Percentiles rank a stretch among this genome's conserved stretches.
These are phyloP conservation scores for Arizona elegans DNA, from an alignment of 2,113 vertebrate species.

Conservation along the genomic window DNA sequence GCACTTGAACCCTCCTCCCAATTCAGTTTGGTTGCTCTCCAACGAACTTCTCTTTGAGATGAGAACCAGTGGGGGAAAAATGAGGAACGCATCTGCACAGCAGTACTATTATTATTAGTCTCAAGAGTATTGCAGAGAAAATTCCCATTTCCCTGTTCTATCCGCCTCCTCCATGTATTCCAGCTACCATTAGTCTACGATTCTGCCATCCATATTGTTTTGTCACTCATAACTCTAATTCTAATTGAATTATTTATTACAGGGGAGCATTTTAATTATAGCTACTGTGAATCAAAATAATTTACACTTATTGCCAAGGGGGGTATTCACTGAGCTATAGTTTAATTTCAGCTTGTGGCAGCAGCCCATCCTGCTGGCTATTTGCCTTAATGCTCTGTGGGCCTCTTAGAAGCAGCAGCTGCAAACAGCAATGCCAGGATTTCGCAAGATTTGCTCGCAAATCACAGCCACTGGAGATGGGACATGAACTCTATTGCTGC, in stretches of 20 bases:
- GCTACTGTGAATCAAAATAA: slow-evolving; percentile 29
- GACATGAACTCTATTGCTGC: neutral
- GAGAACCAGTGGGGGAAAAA: neutral
- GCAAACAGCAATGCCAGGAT: neutral
- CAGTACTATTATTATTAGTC: neutral
- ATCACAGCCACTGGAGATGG: neutral
- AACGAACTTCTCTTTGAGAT: neutral
- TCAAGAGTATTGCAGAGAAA: neutral
- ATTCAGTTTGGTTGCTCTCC: neutral
- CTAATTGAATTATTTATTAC: slow-evolving; percentile 38
- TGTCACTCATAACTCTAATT: slow-evolving; percentile 18
- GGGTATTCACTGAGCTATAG: slow-evolving; percentile 10
- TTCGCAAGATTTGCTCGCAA: neutral
- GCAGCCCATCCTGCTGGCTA: slow-evolving; percentile 19
- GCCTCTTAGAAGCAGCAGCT: slow-evolving; percentile 13
- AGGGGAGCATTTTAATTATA: slow-evolving; percentile 24
- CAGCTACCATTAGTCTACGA: neutral
- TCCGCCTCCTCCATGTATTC: neutral
- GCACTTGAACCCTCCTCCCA: neutral
- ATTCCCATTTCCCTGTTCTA: neutral
- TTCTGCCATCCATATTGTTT: slow-evolving; percentile 8
- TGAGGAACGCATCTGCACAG: neutral
- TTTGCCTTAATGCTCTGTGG: slow-evolving; percentile 20
- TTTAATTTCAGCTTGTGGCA: slow-evolving; percentile 24
- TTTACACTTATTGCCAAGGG: slow-evolving; percentile 31